Conservation (phyloP, 2,113 vertebrate genomes). For the Ciconia maguari region DNA sequence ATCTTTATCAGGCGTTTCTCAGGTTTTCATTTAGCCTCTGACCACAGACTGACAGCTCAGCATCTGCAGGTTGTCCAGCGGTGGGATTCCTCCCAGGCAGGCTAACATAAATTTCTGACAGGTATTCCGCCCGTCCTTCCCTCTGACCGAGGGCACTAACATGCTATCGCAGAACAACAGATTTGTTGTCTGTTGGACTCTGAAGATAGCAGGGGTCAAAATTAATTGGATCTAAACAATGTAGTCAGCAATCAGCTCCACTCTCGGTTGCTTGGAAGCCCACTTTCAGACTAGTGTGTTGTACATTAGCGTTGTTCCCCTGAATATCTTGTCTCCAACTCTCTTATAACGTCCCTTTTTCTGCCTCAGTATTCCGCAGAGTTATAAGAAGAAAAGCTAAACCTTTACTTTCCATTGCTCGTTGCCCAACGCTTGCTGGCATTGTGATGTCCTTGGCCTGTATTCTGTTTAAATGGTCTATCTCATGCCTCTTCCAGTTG, state of each 20-base stretch:
- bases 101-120: not conserved
- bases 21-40: not conserved
- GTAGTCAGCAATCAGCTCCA: not conserved
- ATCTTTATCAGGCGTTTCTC: not conserved
- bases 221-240: not conserved
- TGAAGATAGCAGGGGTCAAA: not conserved
- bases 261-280: not conserved
- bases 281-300: not conserved
- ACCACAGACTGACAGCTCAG: not conserved
- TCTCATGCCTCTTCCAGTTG: not conserved
- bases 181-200: not conserved
- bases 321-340: not conserved
- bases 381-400: not conserved
- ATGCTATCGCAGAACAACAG: not conserved
- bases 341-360: not conserved
- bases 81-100: not conserved
- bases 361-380: not conserved
- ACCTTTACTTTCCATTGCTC: not conserved
- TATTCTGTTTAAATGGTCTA: not conserved
- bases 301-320: accelerated
- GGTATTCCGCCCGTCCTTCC: not conserved
- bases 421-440: not conserved
- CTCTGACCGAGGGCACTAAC: not conserved
- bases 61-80: not conserved
- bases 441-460: not conserved